Percentiles rank a stretch among this genome's conserved stretches.
Evolutionary conservation across 1,140 invertebrate genomes (phyloP).

Genomic region (Leptinotarsa undecemlineata): DNA sequence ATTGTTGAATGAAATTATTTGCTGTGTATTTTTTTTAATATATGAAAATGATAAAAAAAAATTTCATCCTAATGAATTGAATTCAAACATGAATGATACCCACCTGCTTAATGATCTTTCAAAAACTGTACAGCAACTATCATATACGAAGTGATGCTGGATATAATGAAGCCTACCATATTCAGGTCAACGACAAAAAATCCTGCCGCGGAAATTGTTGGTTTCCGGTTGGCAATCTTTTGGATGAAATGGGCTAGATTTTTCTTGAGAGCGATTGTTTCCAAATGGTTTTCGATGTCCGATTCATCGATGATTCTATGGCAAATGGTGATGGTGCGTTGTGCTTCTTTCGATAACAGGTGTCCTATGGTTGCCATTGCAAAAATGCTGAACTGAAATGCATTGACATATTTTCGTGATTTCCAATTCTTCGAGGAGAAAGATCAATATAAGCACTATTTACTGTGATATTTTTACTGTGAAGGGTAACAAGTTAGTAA

Average conservation of each 20-base stretch:
- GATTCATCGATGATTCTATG: not conserved
- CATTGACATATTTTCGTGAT: not conserved
- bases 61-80: too few species aligned
- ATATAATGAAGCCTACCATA: conserved; percentile 10
- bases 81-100: too few species aligned
- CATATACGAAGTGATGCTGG: conserved; percentile 17
- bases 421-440: too few species aligned
- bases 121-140: not conserved
- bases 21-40: too few species aligned
- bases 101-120: too few species aligned
- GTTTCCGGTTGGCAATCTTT: not conserved
- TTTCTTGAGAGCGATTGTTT: not conserved
- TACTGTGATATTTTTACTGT: too few species aligned
- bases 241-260: not conserved
- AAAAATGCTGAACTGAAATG: too few species aligned
- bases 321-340: not conserved
- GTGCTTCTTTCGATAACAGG: not conserved
- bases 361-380: too few species aligned
- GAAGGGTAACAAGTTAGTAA: too few species aligned
- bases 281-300: not conserved
- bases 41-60: too few species aligned
- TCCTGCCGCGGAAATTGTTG: not conserved
- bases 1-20: too few species aligned
- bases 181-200: conserved; percentile 8
- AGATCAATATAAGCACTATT: too few species aligned